These are phyloP conservation scores for Drosophila kanapiae DNA, from an alignment of 1,140 invertebrate genomes.

Conservation along the genomic window DNA sequence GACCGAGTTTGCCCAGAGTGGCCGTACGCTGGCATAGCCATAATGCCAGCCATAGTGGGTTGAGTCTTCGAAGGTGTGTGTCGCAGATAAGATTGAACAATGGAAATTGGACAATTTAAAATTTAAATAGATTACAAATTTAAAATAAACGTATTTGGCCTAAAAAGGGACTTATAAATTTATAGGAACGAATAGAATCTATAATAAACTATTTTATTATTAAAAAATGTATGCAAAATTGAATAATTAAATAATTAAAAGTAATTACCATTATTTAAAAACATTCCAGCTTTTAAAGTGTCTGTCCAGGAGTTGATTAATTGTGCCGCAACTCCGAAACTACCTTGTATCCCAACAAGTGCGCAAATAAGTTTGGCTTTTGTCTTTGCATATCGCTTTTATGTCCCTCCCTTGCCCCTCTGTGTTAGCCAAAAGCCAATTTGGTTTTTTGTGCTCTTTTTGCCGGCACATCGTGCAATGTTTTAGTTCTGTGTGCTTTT, in stretches of 20 bases:
- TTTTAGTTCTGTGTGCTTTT: constrained; percentile 38
- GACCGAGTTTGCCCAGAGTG: background rate
- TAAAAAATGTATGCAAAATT: background rate
- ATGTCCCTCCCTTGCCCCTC: background rate
- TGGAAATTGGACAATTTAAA: background rate
- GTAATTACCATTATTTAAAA: background rate
- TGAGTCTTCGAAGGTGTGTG: background rate
- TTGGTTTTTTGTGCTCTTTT: constrained; percentile 39
- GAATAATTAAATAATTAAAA: background rate
- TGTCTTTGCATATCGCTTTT: background rate
- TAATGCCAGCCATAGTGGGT: background rate
- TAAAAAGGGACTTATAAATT: background rate
- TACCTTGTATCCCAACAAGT: constrained; percentile 41
- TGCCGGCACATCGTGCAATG: constrained; percentile 33
- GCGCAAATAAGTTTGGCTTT: constrained; percentile 30
- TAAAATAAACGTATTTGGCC: background rate
- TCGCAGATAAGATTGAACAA: too few relatives aligned
- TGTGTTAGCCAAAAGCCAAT: constrained; percentile 47
- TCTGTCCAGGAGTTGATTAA: background rate
- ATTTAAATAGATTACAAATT: background rate
- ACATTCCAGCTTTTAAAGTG: background rate
- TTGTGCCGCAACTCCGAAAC: constrained; percentile 12
- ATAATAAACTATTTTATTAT: background rate
- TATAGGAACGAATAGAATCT: background rate
- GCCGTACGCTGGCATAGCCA: background rate